A percentile compares a stretch with the other conserved stretches of the same genome.
Conservation (phyloP, 2,888 invertebrate species). For the Pocota personata region DNA sequence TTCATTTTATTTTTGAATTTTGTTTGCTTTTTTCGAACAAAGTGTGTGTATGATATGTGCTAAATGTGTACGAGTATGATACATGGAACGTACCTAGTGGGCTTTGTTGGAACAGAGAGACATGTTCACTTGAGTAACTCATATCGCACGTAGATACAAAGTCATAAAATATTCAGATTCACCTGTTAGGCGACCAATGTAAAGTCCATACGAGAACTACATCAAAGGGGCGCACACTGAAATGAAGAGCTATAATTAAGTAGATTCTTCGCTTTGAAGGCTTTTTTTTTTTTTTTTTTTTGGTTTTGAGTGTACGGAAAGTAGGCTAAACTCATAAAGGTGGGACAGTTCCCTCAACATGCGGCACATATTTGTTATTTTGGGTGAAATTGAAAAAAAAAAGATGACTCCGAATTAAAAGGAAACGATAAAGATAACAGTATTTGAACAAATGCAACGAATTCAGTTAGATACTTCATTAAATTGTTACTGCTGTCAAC, state of each 20-base stretch:
- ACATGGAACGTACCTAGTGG: background rate
- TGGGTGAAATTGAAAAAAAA: background rate
- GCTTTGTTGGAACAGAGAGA: conserved; percentile 8
- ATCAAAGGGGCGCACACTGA: conserved; percentile 53
- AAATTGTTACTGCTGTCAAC: too few relatives aligned
- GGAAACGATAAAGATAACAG: background rate
- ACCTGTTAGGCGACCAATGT: conserved; percentile 63
- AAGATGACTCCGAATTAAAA: background rate
- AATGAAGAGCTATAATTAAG: conserved; percentile 57
- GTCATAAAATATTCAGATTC: conserved; percentile 67
- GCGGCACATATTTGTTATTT: conserved; percentile 7
- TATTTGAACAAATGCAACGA: background rate
- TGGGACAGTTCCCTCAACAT: conserved; percentile 1
- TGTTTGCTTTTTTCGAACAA: conserved; percentile 38
- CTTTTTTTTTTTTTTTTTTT: background rate
- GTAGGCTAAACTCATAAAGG: conserved; percentile 62
- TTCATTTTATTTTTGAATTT: conserved; percentile 40
- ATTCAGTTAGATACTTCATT: background rate
- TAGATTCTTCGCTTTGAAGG: conserved; percentile 45
- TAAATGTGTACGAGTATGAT: too few relatives aligned
- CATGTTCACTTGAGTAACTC: conserved; percentile 46
- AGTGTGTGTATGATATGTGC: background rate
- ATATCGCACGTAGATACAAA: conserved; percentile 56
- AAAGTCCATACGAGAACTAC: conserved; percentile 49
- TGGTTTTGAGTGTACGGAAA: too few relatives aligned